Evolutionary conservation across 1,140 invertebrate genomes (phyloP).

Genomic region (Drosophila sturtevanti): DNA sequence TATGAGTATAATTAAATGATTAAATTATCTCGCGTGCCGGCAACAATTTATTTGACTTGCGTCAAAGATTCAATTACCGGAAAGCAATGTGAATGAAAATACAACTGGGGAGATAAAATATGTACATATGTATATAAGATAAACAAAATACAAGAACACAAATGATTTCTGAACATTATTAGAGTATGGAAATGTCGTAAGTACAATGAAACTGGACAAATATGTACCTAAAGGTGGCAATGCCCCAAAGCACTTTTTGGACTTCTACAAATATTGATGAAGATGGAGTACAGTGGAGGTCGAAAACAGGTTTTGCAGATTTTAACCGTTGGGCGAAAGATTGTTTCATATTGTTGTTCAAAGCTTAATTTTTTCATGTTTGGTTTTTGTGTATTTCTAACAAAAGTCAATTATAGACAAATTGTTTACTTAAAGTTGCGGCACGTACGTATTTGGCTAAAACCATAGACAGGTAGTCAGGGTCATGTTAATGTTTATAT

Average conservation of each 20-base stretch:
- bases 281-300: slow-evolving; percentile 32
- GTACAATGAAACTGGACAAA: too few species aligned
- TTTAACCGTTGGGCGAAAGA: slow-evolving; percentile 29
- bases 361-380: not conserved
- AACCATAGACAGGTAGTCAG: slow-evolving; percentile 57
- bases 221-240: not conserved
- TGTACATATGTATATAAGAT: too few species aligned
- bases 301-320: slow-evolving; percentile 40
- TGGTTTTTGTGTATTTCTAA: slow-evolving; percentile 41
- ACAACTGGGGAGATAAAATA: too few species aligned
- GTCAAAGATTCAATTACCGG: too few species aligned
- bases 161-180: too few species aligned
- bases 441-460: slow-evolving; percentile 48
- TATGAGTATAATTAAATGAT: too few species aligned
- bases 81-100: too few species aligned
- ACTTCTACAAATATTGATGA: slow-evolving; percentile 27
- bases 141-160: too few species aligned
- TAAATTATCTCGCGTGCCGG: too few species aligned
- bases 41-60: too few species aligned
- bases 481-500: slow-evolving; percentile 42
- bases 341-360: not conserved
- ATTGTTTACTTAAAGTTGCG: slow-evolving; percentile 58
- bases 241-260: slow-evolving; percentile 40
- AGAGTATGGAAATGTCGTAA: too few species aligned
- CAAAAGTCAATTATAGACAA: slow-evolving; percentile 58